Evolutionary conservation across 2,113 vertebrate genomes (phyloP).

Genomic region (Charina bottae): DNA sequence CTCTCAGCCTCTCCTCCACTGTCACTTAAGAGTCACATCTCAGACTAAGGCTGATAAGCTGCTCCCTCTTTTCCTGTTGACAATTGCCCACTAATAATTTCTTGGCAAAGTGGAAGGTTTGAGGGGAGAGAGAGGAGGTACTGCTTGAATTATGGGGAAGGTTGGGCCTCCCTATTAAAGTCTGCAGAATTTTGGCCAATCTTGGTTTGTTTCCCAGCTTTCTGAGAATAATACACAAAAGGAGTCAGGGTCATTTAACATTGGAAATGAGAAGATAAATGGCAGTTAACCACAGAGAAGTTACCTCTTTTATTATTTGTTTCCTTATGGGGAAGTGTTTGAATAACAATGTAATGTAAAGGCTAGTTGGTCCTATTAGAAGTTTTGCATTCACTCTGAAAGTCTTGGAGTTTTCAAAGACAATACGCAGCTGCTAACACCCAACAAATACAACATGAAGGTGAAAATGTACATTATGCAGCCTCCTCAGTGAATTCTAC

Average conservation of each 20-base stretch:
- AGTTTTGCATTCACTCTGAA: constrained; percentile 22
- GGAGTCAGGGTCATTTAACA: background rate
- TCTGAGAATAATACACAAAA: background rate
- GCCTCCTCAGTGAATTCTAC: background rate
- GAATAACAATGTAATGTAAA: constrained; percentile 29
- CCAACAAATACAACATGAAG: background rate
- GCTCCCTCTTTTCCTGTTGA: background rate
- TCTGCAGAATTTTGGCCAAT: background rate
- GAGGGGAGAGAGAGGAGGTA: background rate
- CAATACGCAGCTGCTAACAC: background rate
- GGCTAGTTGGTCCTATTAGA: constrained; percentile 1
- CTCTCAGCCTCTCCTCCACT: constrained; percentile 8
- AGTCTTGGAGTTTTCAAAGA: constrained; percentile 24
- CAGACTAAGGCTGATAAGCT: background rate
- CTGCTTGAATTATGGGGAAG: background rate
- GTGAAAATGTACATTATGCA: background rate
- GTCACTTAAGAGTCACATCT: background rate
- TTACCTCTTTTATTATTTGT: background rate
- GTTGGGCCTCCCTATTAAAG: background rate
- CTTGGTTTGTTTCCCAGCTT: background rate
- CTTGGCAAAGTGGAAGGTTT: background rate
- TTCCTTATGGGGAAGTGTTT: constrained; percentile 18
- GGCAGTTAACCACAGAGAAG: background rate
- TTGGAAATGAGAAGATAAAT: background rate
- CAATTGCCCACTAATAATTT: background rate